A percentile compares a stretch with the other conserved stretches of the same genome.
Evolutionary conservation across 1,140 invertebrate genomes (phyloP).

Genomic region (Aphidius ervi): DNA sequence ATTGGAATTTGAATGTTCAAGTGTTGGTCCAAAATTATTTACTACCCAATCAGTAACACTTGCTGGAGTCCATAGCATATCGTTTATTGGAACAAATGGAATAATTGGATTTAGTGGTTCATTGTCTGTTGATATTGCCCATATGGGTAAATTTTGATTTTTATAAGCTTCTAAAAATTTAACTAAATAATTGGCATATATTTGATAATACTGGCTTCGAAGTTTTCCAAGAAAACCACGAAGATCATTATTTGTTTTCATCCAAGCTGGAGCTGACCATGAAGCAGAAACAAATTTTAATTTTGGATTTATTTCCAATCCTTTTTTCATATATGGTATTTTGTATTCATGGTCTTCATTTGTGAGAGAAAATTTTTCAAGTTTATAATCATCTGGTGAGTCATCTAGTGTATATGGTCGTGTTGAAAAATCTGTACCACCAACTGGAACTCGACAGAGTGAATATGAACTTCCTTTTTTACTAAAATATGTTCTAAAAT

Average conservation of each 20-base stretch:
- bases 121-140: constrained; percentile 65
- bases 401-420: constrained; percentile 70
- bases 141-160: constrained; percentile 54
- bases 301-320: constrained; percentile 29
- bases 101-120: constrained; percentile 60
- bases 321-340: constrained; percentile 44
- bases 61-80: constrained; percentile 69
- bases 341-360: constrained; percentile 49
- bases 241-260: constrained; percentile 78
- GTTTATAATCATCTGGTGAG: constrained; percentile 30
- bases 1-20: constrained; percentile 57
- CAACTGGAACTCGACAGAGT: constrained; percentile 63
- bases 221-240: constrained; percentile 53
- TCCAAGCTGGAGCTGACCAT: constrained; percentile 89
- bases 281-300: constrained; percentile 62
- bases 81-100: constrained; percentile 63
- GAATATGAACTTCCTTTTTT: constrained; percentile 60
- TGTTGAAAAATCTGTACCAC: constrained; percentile 68
- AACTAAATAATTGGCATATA: constrained; percentile 77
- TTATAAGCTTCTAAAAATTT: constrained; percentile 61
- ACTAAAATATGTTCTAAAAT: constrained; percentile 46
- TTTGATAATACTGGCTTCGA: constrained; percentile 67
- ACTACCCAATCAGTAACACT: constrained; percentile 62
- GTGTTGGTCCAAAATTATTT: constrained; percentile 64
- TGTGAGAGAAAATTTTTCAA: constrained; percentile 43